Base-by-base conservation (phyloP, 2,797 vertebrate genomes). In the Anisognathus igniventris region DNA sequence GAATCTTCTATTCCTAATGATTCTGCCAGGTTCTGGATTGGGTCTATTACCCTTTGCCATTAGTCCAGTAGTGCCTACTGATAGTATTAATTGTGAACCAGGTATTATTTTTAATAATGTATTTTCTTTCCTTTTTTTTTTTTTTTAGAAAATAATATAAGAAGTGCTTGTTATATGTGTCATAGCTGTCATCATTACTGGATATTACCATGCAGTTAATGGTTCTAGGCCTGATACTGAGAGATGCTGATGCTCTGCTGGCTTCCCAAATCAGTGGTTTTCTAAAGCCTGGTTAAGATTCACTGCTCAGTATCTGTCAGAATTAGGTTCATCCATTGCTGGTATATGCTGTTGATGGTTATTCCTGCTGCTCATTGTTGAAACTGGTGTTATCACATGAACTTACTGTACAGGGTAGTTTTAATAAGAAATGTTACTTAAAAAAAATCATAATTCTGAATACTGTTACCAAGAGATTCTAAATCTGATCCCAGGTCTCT, bases 71-170 rank as follows among this genome's bases (percentile, higher is more conserved):
- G 98, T 98, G 95, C 98, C 99, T 97, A 99, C 99, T 98, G 98
- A 96, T 99, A 99, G 98, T 99, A 98, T 98, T 98, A 99, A 99
- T 98, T 99, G 99, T 99, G 98, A 99, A 98, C 98, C 98, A 99
- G 99, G 99, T 99, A 99, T 98, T 97, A 96, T 88, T 97, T 97
- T 97, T 97, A 90, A 95, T 97, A 87, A 96, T 83, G 66, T 98
- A 95, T 95, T 97, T 98, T 96, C 61, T 83, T 97, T 96, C 94
- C 93, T 94, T 85, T 97, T 96, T 95, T 96, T 95, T 31, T 37
- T 86, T 95, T 95, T 96, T 35, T 35, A 35, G 22, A 23, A 95
- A 75, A 61, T 72, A 45, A 24, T 57, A 44, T 88, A 86, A 93
- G 12, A 68, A 79, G 31, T 92, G 51, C 19, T 96, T 90, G 54